Percentiles rank a stretch among this genome's conserved stretches.
These are phyloP conservation scores for Cosmia trapezina DNA, from an alignment of 2,888 invertebrate species.

Conservation along the genomic window DNA sequence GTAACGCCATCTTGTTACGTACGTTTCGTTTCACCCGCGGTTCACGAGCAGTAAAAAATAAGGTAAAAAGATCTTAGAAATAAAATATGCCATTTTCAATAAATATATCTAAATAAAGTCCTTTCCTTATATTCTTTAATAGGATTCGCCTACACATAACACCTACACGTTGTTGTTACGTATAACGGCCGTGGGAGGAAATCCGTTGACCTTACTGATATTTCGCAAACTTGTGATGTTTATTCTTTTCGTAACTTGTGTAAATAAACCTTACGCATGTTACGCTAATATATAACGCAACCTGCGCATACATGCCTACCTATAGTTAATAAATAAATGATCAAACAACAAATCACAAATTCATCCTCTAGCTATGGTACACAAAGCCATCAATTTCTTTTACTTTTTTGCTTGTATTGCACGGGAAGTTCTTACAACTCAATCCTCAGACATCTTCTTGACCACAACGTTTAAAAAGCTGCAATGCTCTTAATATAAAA, in stretches of 20 bases:
- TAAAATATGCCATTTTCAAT: neutral
- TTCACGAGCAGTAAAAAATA: constrained; percentile 36
- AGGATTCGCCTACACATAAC: constrained; percentile 63
- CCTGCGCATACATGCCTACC: neutral
- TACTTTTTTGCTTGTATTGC: constrained; percentile 54
- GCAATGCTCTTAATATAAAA: constrained; percentile 57
- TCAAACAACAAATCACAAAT: constrained; percentile 25
- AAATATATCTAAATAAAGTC: constrained; percentile 14
- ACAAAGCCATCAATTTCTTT: constrained; percentile 53
- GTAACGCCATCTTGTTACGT: constrained; percentile 66
- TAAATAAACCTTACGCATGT: constrained; percentile 34
- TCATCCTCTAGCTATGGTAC: constrained; percentile 43
- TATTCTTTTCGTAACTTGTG: constrained; percentile 30
- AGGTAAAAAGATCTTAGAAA: neutral
- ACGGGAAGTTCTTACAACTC: constrained; percentile 60
- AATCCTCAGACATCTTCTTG: constrained; percentile 63
- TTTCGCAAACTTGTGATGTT: constrained; percentile 50
- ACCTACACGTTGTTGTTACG: constrained; percentile 61
- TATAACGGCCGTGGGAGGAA: constrained; percentile 64
- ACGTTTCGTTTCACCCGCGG: constrained; percentile 72
- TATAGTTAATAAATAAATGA: constrained; percentile 28
- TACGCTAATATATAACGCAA: constrained; percentile 8
- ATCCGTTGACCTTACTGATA: constrained; percentile 66
- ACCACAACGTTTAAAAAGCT: constrained; percentile 62
- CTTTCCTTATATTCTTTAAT: constrained; percentile 27